A percentile compares a stretch with the other conserved stretches of the same genome.
These are phyloP conservation scores for Cheilosia vulpina DNA, from an alignment of 2,888 invertebrate species.

Conservation along the genomic window DNA sequence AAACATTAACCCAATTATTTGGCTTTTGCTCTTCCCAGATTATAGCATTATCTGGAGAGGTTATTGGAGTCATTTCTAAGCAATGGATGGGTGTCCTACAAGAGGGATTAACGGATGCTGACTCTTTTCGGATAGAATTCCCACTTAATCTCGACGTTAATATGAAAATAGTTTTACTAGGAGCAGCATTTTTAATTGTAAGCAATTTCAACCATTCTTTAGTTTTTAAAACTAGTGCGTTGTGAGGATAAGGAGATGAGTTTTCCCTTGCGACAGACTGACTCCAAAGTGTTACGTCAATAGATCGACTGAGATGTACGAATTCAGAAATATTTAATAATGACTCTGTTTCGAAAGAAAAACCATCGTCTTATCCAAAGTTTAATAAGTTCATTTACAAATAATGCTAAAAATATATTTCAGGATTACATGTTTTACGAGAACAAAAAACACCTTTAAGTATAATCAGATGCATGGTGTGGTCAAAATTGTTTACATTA, in stretches of 20 bases:
- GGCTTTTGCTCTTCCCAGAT: not conserved
- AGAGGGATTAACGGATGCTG: conserved; percentile 44
- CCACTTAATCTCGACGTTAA: conserved; percentile 17
- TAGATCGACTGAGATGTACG: too few relatives aligned
- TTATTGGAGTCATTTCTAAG: conserved; percentile 28
- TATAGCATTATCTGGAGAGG: not conserved
- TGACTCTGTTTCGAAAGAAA: not conserved
- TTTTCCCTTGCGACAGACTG: too few relatives aligned
- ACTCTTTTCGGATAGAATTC: conserved; percentile 36
- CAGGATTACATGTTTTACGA: conserved; percentile 38
- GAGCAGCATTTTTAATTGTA: conserved; percentile 38
- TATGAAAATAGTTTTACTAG: conserved; percentile 36
- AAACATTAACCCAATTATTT: too few relatives aligned
- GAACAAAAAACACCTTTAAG: not conserved
- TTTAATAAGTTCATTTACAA: not conserved
- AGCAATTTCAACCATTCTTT: not conserved
- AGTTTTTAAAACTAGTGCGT: not conserved
- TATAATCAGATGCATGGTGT: not conserved
- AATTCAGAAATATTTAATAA: too few relatives aligned
- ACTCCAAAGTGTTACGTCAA: not conserved
- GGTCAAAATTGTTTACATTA: not conserved
- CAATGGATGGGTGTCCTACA: conserved; percentile 39
- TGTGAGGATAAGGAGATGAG: too few relatives aligned
- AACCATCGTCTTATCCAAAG: not conserved
- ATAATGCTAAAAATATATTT: not conserved